phyloP scores from a whole-genome alignment of 1,140 invertebrate genomes.

The Drosophila insularis region DNA sequence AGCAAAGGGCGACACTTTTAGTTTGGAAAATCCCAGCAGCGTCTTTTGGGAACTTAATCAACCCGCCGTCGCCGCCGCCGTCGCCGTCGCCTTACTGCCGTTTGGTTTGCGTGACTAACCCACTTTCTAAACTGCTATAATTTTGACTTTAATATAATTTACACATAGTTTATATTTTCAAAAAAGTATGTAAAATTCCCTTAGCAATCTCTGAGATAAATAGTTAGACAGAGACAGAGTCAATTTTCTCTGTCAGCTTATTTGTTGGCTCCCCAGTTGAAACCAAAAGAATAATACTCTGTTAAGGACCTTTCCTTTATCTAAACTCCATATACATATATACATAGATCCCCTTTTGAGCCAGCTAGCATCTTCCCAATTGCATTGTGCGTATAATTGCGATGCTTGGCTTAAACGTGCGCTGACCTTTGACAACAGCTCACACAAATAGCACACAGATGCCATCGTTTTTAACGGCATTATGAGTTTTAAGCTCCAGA shows the following conservation, averaged over 20 bases:
- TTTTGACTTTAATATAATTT: conserved; percentile 62
- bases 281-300: not conserved
- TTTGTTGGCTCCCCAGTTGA: conserved; percentile 24
- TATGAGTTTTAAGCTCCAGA: conserved; percentile 74
- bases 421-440: conserved; percentile 73
- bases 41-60: conserved; percentile 68
- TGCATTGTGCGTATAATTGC: conserved; percentile 79
- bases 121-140: conserved; percentile 29
- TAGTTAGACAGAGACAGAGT: too few relatives aligned
- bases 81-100: conserved; percentile 38
- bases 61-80: conserved; percentile 27
- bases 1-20: conserved; percentile 20
- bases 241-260: conserved; percentile 17
- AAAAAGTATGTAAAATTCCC: conserved; percentile 14
- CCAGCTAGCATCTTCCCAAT: conserved; percentile 27
- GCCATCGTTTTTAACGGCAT: conserved; percentile 72
- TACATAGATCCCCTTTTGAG: not conserved
- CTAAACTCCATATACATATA: conserved; percentile 3
- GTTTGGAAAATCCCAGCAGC: conserved; percentile 51
- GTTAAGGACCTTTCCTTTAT: conserved; percentile 40
- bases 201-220: not conserved
- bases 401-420: conserved; percentile 78
- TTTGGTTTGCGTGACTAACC: conserved; percentile 73
- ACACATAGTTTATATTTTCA: conserved; percentile 38
- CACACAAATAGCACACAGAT: conserved; percentile 26